Conservation (phyloP, 2,888 invertebrate genomes). For the Tinea semifulvella region DNA sequence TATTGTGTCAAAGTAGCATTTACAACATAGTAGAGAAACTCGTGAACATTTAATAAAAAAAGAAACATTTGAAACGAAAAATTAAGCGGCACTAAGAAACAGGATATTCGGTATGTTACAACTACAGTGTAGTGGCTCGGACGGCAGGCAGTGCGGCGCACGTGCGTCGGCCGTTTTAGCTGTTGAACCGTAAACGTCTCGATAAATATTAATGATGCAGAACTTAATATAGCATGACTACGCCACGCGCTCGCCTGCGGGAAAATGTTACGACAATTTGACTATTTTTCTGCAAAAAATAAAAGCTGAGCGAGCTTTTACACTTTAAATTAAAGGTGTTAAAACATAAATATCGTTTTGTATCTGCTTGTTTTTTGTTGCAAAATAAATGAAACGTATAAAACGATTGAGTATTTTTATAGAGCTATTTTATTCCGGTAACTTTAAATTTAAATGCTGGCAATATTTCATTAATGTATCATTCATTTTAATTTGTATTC, state of each 20-base stretch:
- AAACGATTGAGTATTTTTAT: neutral
- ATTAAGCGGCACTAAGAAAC: slow-evolving; percentile 9
- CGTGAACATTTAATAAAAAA: too few relatives aligned
- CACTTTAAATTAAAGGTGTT: slow-evolving; percentile 11
- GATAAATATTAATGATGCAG: slow-evolving; percentile 59
- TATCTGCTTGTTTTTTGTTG: slow-evolving; percentile 1
- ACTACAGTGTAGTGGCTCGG: slow-evolving; percentile 2
- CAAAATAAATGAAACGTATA: slow-evolving; percentile 9
- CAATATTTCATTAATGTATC: too few relatives aligned
- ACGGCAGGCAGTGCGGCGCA: slow-evolving; percentile 11
- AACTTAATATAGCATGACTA: slow-evolving; percentile 39
- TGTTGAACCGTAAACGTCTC: slow-evolving; percentile 49
- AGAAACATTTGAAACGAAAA: too few relatives aligned
- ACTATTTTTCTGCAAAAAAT: slow-evolving; percentile 21
- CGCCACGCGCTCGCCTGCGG: slow-evolving; percentile 27
- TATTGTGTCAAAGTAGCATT: too few relatives aligned
- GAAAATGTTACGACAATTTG: slow-evolving; percentile 50
- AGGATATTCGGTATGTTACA: slow-evolving; percentile 13
- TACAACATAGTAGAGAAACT: too few relatives aligned
- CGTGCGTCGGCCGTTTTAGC: slow-evolving; percentile 20
- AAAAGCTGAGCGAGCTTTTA: slow-evolving; percentile 10
- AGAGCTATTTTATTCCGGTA: too few relatives aligned
- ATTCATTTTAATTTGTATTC: too few relatives aligned
- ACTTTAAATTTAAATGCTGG: too few relatives aligned
- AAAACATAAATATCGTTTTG: slow-evolving; percentile 7